phyloP scores from a whole-genome alignment of 2,797 vertebrate species.

The Schizopygopsis malacanthus region DNA sequence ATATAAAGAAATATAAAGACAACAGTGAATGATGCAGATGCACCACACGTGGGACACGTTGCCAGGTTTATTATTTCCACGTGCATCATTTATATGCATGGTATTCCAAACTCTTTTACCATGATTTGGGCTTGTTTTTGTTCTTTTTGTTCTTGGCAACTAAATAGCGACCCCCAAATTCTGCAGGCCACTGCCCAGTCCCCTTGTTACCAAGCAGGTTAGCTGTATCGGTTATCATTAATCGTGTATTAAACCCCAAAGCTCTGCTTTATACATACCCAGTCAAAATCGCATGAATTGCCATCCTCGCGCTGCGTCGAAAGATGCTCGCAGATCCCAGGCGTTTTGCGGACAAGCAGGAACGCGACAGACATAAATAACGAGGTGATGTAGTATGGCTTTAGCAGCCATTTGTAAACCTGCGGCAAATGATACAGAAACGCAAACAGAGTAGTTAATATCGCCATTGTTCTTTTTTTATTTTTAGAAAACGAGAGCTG shows the following conservation, averaged over 20 bases:
- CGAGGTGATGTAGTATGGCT: constrained; percentile 89
- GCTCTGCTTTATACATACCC: constrained; percentile 78
- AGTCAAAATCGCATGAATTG: constrained; percentile 96
- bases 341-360: constrained; percentile 87
- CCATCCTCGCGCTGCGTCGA: constrained; percentile 92
- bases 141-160: too few species aligned
- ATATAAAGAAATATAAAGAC: not conserved
- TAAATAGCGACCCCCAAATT: not conserved
- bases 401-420: constrained; percentile 91
- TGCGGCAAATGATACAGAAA: constrained; percentile 89
- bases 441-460: constrained; percentile 87
- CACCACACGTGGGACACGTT: not conserved
- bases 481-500: not conserved
- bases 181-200: not conserved
- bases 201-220: not conserved
- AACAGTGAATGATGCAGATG: not conserved
- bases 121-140: not conserved
- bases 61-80: not conserved
- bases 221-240: not conserved
- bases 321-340: constrained; percentile 87
- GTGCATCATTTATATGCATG: not conserved
- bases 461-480: constrained; percentile 75
- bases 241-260: not conserved
- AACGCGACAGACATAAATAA: constrained; percentile 88
- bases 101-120: not conserved